Conservation (phyloP, 2,113 vertebrate genomes). For the Macaca nemestrina region DNA sequence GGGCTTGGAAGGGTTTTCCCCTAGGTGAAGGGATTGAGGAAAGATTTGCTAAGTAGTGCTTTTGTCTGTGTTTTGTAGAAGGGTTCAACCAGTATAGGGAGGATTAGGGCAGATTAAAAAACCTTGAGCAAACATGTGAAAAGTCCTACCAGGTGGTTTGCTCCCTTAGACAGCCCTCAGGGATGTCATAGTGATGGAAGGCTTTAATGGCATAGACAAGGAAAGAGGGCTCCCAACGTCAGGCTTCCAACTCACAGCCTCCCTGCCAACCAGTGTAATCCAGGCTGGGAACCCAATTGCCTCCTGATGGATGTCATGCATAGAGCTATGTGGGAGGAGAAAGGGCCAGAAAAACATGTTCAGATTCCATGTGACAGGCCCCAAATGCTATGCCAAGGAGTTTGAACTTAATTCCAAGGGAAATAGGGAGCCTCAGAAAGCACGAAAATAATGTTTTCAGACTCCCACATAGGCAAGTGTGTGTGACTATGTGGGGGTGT, state of each 20-base stretch:
- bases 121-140: background rate
- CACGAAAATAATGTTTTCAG: background rate
- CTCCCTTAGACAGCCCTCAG: background rate
- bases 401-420: background rate
- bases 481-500: background rate
- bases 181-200: fast-evolving
- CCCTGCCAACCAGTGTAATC: background rate
- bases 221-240: background rate
- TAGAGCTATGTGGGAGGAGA: background rate
- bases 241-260: background rate
- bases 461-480: background rate
- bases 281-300: background rate
- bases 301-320: background rate
- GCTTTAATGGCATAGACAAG: fast-evolving
- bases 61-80: background rate
- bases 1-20: background rate
- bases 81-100: background rate
- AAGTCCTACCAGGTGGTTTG: background rate
- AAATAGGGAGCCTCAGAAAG: background rate
- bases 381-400: background rate
- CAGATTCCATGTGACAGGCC: background rate
- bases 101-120: background rate
- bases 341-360: background rate
- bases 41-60: background rate
- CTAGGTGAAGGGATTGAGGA: background rate